Conservation (phyloP, 2,797 vertebrate species). For the Cichlasoma orientale region DNA sequence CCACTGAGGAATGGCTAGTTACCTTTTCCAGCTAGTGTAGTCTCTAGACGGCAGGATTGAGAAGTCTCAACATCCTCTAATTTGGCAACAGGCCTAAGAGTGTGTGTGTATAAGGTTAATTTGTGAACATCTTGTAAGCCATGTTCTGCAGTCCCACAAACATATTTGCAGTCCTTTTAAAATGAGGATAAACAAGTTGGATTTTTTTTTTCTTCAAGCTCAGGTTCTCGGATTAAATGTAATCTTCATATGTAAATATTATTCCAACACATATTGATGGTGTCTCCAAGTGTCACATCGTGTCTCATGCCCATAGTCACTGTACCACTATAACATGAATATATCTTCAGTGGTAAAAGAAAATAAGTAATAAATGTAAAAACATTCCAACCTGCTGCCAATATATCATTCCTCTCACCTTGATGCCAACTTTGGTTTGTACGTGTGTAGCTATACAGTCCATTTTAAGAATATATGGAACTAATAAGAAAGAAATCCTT, state of each 20-base stretch:
- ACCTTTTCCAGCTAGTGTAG: constrained; percentile 6
- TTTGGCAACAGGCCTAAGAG: neutral
- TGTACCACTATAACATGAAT: neutral
- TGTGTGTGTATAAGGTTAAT: neutral
- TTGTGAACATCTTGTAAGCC: neutral
- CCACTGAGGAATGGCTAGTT: constrained; percentile 1
- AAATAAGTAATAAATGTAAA: neutral
- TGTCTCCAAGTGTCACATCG: neutral
- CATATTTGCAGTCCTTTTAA: neutral
- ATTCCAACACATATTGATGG: neutral
- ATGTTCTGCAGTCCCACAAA: neutral
- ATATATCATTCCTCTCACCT: neutral
- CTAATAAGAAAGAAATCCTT: neutral
- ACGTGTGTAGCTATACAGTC: neutral
- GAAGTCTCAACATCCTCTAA: neutral
- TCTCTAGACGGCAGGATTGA: neutral
- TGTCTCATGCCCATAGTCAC: neutral
- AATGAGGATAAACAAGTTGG: neutral
- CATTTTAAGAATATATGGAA: neutral
- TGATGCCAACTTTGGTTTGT: neutral
- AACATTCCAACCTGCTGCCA: neutral
- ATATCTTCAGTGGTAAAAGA: neutral
- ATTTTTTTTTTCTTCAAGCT: neutral
- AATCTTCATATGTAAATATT: neutral
- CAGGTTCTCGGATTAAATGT: neutral